Evolutionary conservation across 2,888 invertebrate species (phyloP).

Genomic region (Odontocerum albicorne): DNA sequence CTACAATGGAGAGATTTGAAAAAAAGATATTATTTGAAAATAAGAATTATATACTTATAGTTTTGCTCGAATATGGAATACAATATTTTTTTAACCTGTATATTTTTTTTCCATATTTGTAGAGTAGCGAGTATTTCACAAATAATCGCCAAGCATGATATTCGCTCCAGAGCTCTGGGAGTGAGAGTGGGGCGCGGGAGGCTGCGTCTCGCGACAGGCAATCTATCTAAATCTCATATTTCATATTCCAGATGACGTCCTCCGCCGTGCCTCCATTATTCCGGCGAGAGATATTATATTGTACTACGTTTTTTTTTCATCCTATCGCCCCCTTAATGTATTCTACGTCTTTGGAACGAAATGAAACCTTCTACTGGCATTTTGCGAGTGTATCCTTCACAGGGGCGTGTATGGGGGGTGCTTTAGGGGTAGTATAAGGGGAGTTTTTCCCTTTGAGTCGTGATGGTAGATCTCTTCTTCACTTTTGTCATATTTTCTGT

Average conservation of each 20-base stretch:
- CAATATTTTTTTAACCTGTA: too few relatives aligned
- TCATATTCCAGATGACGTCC: constrained; percentile 37
- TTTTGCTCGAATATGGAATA: too few relatives aligned
- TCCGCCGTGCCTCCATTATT: constrained; percentile 32
- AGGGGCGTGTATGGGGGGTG: neutral
- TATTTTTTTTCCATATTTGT: too few relatives aligned
- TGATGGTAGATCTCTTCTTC: constrained; percentile 12
- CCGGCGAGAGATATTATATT: constrained; percentile 36
- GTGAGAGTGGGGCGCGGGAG: neutral
- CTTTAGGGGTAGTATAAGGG: constrained; percentile 2
- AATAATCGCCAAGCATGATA: too few relatives aligned
- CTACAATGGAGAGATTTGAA: too few relatives aligned
- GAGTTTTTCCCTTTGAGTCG: constrained; percentile 6
- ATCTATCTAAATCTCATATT: constrained; percentile 38
- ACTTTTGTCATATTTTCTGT: constrained; percentile 20
- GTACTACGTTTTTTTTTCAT: constrained; percentile 27
- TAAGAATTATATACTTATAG: too few relatives aligned
- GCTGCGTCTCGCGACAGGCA: constrained; percentile 30
- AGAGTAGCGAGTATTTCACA: too few relatives aligned
- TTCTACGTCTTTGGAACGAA: constrained; percentile 32
- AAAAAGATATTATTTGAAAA: too few relatives aligned
- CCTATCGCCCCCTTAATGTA: constrained; percentile 35
- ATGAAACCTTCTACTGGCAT: constrained; percentile 32
- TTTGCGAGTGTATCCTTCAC: constrained; percentile 3
- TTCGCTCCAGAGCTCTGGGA: too few relatives aligned